Percentiles rank a stretch among this genome's conserved stretches.
Conservation (phyloP, 2,888 invertebrate species). For the Leptothorax acervorum region DNA sequence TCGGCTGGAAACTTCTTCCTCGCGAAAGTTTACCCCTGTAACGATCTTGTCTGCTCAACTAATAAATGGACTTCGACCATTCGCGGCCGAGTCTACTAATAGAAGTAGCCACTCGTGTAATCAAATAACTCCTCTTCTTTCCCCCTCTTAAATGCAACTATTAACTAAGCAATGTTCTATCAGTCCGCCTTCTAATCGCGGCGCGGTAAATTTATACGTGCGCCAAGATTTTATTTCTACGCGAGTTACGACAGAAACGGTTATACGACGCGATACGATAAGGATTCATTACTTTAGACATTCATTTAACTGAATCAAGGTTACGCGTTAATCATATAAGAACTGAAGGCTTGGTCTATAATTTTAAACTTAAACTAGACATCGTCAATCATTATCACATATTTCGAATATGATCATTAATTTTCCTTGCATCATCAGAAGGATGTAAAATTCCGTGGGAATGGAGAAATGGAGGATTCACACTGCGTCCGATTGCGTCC, state of each 20-base stretch:
- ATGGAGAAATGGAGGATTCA: constrained; percentile 3
- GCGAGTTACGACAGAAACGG: not conserved
- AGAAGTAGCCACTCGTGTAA: constrained; percentile 18
- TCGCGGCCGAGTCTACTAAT: constrained; percentile 17
- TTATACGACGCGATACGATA: constrained; percentile 1
- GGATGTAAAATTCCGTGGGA: not conserved
- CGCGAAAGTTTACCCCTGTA: constrained; percentile 45
- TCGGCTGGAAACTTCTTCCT: constrained; percentile 44
- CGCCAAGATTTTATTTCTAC: not conserved
- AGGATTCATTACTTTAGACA: not conserved
- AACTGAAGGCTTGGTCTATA: not conserved
- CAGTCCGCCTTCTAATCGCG: not conserved
- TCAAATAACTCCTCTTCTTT: constrained; percentile 12
- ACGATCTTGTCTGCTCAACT: constrained; percentile 46
- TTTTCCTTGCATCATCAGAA: not conserved
- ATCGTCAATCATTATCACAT: not conserved
- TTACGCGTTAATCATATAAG: not conserved
- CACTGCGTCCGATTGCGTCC: no score
- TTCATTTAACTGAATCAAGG: not conserved
- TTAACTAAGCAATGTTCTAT: not conserved
- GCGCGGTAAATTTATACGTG: not conserved
- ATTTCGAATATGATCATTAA: constrained; percentile 12
- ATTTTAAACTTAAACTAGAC: constrained; percentile 8
- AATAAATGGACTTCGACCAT: constrained; percentile 46
- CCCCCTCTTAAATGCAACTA: not conserved